phyloP scores from a whole-genome alignment of 2,888 invertebrate genomes.

The Marasmarcha lunaedactyla region DNA sequence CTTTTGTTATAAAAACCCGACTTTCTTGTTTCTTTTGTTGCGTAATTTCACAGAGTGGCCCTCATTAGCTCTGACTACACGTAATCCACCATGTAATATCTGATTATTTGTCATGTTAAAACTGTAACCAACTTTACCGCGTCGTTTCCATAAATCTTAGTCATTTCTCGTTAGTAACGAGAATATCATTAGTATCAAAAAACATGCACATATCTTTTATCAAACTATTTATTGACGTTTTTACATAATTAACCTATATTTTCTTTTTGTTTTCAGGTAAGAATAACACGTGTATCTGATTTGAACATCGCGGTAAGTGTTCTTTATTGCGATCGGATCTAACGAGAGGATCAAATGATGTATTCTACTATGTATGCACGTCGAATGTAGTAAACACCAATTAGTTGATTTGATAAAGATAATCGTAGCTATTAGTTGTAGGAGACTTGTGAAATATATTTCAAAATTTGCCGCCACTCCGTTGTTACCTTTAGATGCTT shows the following conservation, averaged over 20 bases:
- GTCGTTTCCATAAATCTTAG: background rate
- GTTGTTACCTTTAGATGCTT: constrained; percentile 63
- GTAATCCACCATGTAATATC: constrained; percentile 48
- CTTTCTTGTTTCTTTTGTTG: constrained; percentile 56
- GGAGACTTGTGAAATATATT: constrained; percentile 57
- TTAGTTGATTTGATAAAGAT: constrained; percentile 61
- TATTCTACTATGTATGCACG: background rate
- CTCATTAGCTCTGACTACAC: constrained; percentile 33
- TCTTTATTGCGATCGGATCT: constrained; percentile 19
- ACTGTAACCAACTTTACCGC: background rate
- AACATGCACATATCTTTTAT: background rate
- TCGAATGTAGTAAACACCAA: constrained; percentile 53
- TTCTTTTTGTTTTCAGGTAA: constrained; percentile 53
- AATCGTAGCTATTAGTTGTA: constrained; percentile 59
- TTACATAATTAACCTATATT: constrained; percentile 18
- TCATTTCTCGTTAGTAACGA: background rate
- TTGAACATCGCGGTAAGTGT: background rate
- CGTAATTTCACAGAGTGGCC: constrained; percentile 47
- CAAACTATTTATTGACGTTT: background rate
- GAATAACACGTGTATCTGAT: constrained; percentile 17
- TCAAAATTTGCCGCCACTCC: constrained; percentile 64
- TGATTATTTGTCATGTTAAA: constrained; percentile 36
- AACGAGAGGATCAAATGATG: constrained; percentile 12
- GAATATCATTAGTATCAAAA: background rate
- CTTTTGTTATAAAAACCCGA: constrained; percentile 14